These are phyloP conservation scores for Rhinophrynus dorsalis DNA, from an alignment of 2,797 vertebrate genomes.

Conservation along the genomic window DNA sequence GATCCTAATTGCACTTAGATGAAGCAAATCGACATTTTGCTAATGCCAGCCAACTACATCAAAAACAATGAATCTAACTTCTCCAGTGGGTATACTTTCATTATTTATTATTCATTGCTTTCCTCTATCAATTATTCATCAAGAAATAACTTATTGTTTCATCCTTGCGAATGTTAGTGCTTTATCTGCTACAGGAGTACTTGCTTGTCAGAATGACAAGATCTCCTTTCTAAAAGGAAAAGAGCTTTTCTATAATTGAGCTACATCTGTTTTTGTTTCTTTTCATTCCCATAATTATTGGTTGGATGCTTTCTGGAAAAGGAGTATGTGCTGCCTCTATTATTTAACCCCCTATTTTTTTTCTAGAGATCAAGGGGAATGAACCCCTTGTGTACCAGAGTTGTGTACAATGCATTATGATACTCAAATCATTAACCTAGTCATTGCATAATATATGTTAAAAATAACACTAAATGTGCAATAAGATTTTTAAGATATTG, in stretches of 20 bases:
- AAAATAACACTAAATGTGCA: too few relatives aligned
- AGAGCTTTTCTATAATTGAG: slow-evolving; percentile 13
- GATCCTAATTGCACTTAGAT: slow-evolving; percentile 60
- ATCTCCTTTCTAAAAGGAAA: background rate
- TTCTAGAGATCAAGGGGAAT: too few relatives aligned
- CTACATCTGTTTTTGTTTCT: background rate
- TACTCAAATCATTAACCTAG: too few relatives aligned
- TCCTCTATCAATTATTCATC: slow-evolving; percentile 69
- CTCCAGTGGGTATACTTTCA: slow-evolving; percentile 55
- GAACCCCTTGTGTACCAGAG: too few relatives aligned
- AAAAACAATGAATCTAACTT: slow-evolving; percentile 63
- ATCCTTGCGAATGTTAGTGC: slow-evolving; percentile 60
- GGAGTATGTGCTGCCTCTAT: background rate
- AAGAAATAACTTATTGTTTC: slow-evolving; percentile 54
- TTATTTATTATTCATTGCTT: slow-evolving; percentile 70
- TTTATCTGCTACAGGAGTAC: slow-evolving; percentile 54
- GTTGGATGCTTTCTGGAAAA: background rate
- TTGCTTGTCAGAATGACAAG: slow-evolving; percentile 22
- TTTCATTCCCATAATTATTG: background rate
- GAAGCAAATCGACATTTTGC: slow-evolving; percentile 52
- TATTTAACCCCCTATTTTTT: background rate
- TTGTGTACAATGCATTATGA: too few relatives aligned
- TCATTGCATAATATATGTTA: too few relatives aligned
- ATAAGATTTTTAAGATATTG: too few relatives aligned
- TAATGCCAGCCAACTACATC: slow-evolving; percentile 55